These are phyloP conservation scores for Thymelicus sylvestris DNA, from an alignment of 2,888 invertebrate genomes.

Conservation along the genomic window DNA sequence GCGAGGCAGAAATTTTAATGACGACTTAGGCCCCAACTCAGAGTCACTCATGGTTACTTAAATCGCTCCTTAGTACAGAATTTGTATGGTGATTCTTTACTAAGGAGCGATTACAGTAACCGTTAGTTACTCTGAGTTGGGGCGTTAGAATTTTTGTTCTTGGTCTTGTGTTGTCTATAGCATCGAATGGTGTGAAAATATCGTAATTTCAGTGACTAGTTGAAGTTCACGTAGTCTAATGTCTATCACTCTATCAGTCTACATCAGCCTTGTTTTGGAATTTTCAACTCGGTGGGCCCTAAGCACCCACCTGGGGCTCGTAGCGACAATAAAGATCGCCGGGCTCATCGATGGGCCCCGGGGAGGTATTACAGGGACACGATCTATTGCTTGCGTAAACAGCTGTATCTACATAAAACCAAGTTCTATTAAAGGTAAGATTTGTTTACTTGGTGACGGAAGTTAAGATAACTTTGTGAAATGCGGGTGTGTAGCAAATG, in stretches of 20 bases:
- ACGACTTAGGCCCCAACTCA: too few species aligned
- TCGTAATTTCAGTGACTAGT: too few species aligned
- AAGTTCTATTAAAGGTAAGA: constrained; percentile 3
- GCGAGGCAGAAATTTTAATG: too few species aligned
- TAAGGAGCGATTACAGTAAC: too few species aligned
- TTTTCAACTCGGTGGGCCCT: neutral
- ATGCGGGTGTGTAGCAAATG: too few species aligned
- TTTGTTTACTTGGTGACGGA: neutral
- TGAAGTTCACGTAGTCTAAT: neutral
- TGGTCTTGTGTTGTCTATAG: too few species aligned
- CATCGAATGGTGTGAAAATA: too few species aligned
- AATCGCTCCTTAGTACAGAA: too few species aligned
- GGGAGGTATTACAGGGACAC: constrained; percentile 1
- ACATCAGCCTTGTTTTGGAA: neutral
- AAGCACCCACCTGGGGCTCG: constrained; percentile 26
- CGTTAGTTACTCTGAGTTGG: too few species aligned
- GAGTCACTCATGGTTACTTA: too few species aligned
- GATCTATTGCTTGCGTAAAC: constrained; percentile 20
- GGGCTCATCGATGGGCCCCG: constrained; percentile 13
- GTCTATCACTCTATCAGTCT: constrained; percentile 4
- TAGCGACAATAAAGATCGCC: constrained; percentile 17
- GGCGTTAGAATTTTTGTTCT: too few species aligned
- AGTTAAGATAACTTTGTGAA: neutral
- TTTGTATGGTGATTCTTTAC: too few species aligned
- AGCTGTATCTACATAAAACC: constrained; percentile 1